phyloP scores from a whole-genome alignment of 2,797 vertebrate species.

The Fundulus diaphanus region DNA sequence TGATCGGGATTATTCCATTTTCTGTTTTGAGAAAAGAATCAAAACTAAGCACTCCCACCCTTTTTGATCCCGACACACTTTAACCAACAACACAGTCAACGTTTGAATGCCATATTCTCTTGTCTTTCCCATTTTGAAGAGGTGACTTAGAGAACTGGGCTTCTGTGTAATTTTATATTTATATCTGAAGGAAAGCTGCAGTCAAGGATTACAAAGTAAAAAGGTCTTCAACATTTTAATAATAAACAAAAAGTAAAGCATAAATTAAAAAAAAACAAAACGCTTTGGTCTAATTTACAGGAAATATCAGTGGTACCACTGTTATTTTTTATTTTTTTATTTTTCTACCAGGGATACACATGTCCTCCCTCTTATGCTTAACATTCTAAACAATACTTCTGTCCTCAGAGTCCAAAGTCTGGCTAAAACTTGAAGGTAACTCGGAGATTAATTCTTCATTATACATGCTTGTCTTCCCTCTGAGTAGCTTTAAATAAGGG shows the following conservation, averaged over 20 bases:
- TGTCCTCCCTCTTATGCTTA: neutral
- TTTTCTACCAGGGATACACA: neutral
- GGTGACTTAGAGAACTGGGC: neutral
- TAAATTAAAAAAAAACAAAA: neutral
- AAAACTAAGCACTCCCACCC: neutral
- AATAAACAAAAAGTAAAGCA: neutral
- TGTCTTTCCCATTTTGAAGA: neutral
- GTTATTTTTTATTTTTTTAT: neutral
- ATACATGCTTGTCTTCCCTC: conserved; percentile 32
- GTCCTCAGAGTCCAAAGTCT: conserved; percentile 24
- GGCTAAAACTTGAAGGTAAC: conserved; percentile 22
- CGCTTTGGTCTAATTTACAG: no score
- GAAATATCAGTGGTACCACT: neutral
- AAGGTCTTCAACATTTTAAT: neutral
- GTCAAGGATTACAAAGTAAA: neutral
- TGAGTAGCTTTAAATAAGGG: conserved; percentile 30
- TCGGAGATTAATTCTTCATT: conserved; percentile 48
- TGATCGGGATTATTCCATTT: neutral
- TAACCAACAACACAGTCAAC: neutral
- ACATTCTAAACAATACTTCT: conserved; percentile 5
- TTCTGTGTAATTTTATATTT: neutral
- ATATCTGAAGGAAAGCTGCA: neutral
- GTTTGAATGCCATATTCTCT: neutral
- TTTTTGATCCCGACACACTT: neutral
- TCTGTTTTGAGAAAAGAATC: neutral